Base-by-base conservation (phyloP, 1,140 invertebrate species). In the Hormaphis cornu region DNA sequence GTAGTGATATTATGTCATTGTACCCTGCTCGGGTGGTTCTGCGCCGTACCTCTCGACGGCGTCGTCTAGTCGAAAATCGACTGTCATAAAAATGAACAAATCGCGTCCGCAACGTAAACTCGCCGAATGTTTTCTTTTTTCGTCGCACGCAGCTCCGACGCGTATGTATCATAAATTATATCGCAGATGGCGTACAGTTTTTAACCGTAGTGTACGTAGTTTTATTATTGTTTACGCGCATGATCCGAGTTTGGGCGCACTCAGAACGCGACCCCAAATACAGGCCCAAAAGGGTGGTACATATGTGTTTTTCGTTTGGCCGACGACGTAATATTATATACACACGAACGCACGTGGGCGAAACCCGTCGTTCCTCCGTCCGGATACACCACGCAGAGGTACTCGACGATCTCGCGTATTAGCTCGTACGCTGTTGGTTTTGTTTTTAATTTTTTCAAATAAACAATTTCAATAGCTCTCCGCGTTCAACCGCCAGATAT, bases 381-480 rank as follows among this genome's bases (percentile, higher is more conserved):
- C 61, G 61, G 44, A 48, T 50, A 59, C 42, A 22, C 22, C 22
- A 48, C 20, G 10, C 14, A 44, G 14, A 2, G 20, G 8, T n/a
- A 16, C 40, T 7, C 40, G n/a, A n/a, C 20, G 16, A 18, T 24
- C 20, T 50, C 20, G 46, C 22, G 42, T 8, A 5, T 46, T n/a
- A 5, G 14, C 4, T n/a, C n/a, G 42, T n/a, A n/a, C 42, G 46
- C 6, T 50, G 33, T 37, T 37, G 53, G 35, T 56, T 37, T 56
- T 40, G 54, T 50, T 63, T 63, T 63, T 28, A 18, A 40, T 58
- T 59, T 59, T 63, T 66, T 50, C 35, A 66, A 66, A 66, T 50
- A 66, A 66, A 66, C 61, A 66, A 35, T 66, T 50, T 66, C 61
- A 48, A 66, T 66, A 50, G 61, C 61, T 66, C 18, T 48, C 53